Evolutionary conservation across 2,797 vertebrate genomes (phyloP).

Genomic region (Bradypodion ventrale): DNA sequence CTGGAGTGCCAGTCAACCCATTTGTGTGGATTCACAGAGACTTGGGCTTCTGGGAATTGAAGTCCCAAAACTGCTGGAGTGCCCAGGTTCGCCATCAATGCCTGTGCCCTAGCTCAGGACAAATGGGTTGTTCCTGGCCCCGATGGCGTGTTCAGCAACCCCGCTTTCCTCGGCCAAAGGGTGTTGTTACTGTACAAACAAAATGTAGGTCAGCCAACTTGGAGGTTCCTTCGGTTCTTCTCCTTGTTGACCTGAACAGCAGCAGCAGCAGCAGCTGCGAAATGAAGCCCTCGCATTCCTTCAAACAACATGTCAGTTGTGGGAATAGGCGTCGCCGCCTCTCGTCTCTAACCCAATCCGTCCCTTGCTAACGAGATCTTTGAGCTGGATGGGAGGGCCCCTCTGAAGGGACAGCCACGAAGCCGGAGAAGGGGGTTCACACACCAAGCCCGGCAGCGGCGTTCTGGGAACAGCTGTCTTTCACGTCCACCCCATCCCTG

Average conservation of each 20-base stretch:
- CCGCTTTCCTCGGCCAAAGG: slow-evolving; percentile 5
- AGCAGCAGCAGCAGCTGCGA: slow-evolving; percentile 61
- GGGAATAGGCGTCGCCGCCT: slow-evolving; percentile 70
- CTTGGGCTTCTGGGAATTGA: no score
- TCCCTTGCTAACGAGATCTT: slow-evolving; percentile 62
- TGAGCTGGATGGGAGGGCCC: slow-evolving; percentile 63
- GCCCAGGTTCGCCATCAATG: no score
- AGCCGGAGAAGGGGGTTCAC: slow-evolving; percentile 63
- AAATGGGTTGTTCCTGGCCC: slow-evolving; percentile 34
- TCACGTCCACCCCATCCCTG: slow-evolving; percentile 38
- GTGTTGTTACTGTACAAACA: slow-evolving; percentile 57
- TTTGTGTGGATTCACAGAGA: no score
- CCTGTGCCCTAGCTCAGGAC: background rate
- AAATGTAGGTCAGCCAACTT: slow-evolving; percentile 58
- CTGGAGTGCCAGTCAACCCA: no score
- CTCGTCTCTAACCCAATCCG: slow-evolving; percentile 60
- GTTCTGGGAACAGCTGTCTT: slow-evolving; percentile 46
- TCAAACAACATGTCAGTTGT: slow-evolving; percentile 66
- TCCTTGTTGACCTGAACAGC: slow-evolving; percentile 65
- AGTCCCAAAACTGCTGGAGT: no score
- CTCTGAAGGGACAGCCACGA: slow-evolving; percentile 68
- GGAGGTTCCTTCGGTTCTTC: slow-evolving; percentile 51
- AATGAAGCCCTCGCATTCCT: slow-evolving; percentile 69
- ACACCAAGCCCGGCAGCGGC: slow-evolving; percentile 48
- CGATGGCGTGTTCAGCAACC: slow-evolving; percentile 32